These are phyloP conservation scores for Caenorhabditis sulstoni DNA, from an alignment of 2,888 invertebrate genomes.

Conservation along the genomic window DNA sequence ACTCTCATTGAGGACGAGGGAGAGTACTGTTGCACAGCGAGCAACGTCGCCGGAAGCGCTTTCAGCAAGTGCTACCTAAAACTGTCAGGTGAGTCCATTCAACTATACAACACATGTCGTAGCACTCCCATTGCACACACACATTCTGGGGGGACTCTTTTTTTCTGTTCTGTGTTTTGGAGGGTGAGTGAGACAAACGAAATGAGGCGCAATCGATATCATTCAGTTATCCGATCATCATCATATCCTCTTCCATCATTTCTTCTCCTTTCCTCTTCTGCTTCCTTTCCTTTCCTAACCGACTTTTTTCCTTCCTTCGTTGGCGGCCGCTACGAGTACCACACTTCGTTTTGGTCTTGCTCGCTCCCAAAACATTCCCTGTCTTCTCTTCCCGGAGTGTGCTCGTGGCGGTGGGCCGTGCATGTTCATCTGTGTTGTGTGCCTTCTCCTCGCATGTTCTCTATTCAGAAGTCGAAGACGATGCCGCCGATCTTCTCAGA, in stretches of 20 bases:
- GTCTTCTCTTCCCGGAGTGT: conserved; percentile 36
- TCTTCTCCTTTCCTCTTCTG: conserved; percentile 9
- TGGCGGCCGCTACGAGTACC: conserved; percentile 51
- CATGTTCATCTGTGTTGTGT: conserved; percentile 42
- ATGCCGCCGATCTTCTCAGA: conserved; percentile 42
- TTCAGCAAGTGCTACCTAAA: conserved; percentile 83
- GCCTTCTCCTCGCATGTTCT: conserved; percentile 9
- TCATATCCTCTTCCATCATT: conserved; percentile 17
- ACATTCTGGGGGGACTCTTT: conserved; percentile 29
- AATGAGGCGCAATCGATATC: conserved; percentile 57
- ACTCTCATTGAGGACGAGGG: conserved; percentile 88
- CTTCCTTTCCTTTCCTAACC: conserved; percentile 15
- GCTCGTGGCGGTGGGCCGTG: conserved; percentile 58
- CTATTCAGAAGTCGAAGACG: conserved; percentile 50
- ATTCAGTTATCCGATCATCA: conserved; percentile 5
- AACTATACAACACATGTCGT: conserved; percentile 16
- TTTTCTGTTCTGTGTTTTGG: conserved; percentile 31
- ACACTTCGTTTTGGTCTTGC: conserved; percentile 54
- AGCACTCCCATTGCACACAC: conserved; percentile 46
- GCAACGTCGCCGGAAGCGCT: conserved; percentile 89
- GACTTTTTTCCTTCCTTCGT: conserved; percentile 8
- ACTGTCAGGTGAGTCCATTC: conserved; percentile 71
- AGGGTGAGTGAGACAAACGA: conserved; percentile 47
- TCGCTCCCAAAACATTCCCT: conserved; percentile 30
- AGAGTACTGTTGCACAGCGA: conserved; percentile 89